A percentile compares a stretch with the other conserved stretches of the same genome.
Evolutionary conservation across 1,140 invertebrate genomes (phyloP).

Genomic region (Diorhabda elongata): DNA sequence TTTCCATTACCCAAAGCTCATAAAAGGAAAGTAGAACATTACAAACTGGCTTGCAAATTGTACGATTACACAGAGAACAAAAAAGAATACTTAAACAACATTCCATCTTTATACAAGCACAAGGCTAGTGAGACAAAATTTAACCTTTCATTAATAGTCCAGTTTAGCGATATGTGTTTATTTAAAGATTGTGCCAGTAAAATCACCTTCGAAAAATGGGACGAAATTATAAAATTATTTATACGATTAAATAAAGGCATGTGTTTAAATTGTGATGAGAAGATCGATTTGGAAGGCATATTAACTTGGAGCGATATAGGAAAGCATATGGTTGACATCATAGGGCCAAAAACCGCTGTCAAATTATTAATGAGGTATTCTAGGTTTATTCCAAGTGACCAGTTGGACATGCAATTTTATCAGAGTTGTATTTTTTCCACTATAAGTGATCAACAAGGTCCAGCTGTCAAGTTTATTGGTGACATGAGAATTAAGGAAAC

Average conservation of each 20-base stretch:
- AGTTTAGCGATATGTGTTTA: slow-evolving; percentile 36
- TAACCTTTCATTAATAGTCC: slow-evolving; percentile 36
- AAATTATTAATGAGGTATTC: slow-evolving; percentile 42
- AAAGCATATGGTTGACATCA: slow-evolving; percentile 40
- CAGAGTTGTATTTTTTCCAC: slow-evolving; percentile 41
- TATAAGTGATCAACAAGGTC: slow-evolving; percentile 6
- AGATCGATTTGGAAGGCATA: slow-evolving; percentile 31
- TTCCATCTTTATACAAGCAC: slow-evolving; percentile 39
- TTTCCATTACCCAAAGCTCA: slow-evolving; percentile 40
- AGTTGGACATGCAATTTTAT: slow-evolving; percentile 44
- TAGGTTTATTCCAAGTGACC: slow-evolving; percentile 40
- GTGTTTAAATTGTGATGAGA: slow-evolving; percentile 45
- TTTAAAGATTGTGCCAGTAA: slow-evolving; percentile 28
- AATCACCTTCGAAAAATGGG: slow-evolving; percentile 41
- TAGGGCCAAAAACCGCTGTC: slow-evolving; percentile 39
- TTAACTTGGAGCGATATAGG: slow-evolving; percentile 44
- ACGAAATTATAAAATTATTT: slow-evolving; percentile 33
- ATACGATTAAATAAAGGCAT: slow-evolving; percentile 40
- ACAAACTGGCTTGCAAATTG: slow-evolving; percentile 29
- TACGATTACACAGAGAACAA: slow-evolving; percentile 24
- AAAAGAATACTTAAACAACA: slow-evolving; percentile 26
- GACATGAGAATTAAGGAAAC: slow-evolving; percentile 19
- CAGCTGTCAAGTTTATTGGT: slow-evolving; percentile 27
- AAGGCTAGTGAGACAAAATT: slow-evolving; percentile 25
- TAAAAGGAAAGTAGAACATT: slow-evolving; percentile 28